Conservation (phyloP, 2,888 invertebrate genomes). For the Oxyscelio sp. region DNA sequence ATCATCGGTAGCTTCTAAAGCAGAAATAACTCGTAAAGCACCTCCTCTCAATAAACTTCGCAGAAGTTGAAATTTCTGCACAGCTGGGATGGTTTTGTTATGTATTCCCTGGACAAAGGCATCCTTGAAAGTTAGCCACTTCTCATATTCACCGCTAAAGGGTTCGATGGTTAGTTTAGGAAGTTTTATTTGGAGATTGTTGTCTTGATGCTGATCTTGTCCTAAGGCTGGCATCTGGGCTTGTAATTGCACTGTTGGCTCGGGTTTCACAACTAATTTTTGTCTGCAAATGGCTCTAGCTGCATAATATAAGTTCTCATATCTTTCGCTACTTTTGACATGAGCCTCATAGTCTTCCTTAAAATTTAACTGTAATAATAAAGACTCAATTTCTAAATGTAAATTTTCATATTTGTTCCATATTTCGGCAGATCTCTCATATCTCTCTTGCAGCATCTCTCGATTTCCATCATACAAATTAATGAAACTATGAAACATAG, state of each 20-base stretch:
- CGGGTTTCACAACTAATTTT: neutral
- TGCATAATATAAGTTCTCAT: slow-evolving; percentile 3
- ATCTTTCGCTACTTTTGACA: neutral
- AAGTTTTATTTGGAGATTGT: neutral
- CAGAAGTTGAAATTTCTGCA: slow-evolving; percentile 51
- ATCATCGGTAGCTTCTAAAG: slow-evolving; percentile 23
- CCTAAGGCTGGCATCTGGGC: neutral
- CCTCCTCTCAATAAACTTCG: slow-evolving; percentile 18
- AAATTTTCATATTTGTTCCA: no score
- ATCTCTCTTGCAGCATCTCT: neutral
- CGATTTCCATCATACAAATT: neutral
- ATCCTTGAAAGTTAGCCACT: slow-evolving; percentile 49
- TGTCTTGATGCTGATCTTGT: neutral
- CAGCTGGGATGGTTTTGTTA: neutral
- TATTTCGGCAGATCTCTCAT: neutral
- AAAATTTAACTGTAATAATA: neutral
- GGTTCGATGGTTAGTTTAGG: slow-evolving; percentile 29
- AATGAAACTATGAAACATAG: neutral
- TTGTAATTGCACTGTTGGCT: neutral
- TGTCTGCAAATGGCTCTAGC: slow-evolving; percentile 1
- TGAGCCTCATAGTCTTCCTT: neutral
- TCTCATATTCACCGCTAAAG: slow-evolving; percentile 52
- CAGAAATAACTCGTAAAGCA: slow-evolving; percentile 30
- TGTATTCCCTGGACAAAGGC: no score
- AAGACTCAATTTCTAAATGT: slow-evolving; percentile 1